Percentiles rank a stretch among this genome's conserved stretches.
Evolutionary conservation across 1,140 invertebrate genomes (phyloP).

Genomic region (Steinernema khuongi): DNA sequence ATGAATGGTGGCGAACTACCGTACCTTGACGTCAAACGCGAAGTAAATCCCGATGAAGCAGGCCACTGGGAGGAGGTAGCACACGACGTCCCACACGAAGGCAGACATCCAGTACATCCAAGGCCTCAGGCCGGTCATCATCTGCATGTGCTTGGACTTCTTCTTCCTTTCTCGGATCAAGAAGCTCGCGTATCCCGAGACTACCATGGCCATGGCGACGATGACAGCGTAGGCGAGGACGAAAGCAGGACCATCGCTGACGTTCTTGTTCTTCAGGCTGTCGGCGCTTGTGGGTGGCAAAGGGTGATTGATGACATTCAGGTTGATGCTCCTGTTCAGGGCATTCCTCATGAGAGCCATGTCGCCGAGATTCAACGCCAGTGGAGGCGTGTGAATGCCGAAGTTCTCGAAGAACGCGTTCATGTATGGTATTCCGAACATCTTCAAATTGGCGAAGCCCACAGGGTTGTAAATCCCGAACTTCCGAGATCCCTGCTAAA

Average conservation of each 20-base stretch:
- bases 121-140: neutral
- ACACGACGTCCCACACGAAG: slow-evolving; percentile 58
- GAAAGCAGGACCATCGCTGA: slow-evolving; percentile 4
- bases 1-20: neutral
- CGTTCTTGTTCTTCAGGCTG: slow-evolving; percentile 15
- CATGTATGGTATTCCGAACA: neutral
- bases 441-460: neutral
- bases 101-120: slow-evolving; percentile 7
- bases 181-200: slow-evolving; percentile 19
- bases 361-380: neutral
- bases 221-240: slow-evolving; percentile 9
- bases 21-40: slow-evolving; percentile 31
- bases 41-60: slow-evolving; percentile 32
- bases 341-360: neutral
- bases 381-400: neutral
- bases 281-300: slow-evolving; percentile 11
- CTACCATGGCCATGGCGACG: slow-evolving; percentile 17
- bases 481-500: neutral
- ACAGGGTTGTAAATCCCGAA: neutral
- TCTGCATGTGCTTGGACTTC: slow-evolving; percentile 21
- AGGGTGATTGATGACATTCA: slow-evolving; percentile 6
- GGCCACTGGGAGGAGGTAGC: slow-evolving; percentile 26
- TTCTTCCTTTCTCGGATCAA: slow-evolving; percentile 18
- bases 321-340: neutral
- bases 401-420: slow-evolving; percentile 4